phyloP scores from a whole-genome alignment of 2,113 vertebrate genomes.

The Eudyptes chrysolophus region DNA sequence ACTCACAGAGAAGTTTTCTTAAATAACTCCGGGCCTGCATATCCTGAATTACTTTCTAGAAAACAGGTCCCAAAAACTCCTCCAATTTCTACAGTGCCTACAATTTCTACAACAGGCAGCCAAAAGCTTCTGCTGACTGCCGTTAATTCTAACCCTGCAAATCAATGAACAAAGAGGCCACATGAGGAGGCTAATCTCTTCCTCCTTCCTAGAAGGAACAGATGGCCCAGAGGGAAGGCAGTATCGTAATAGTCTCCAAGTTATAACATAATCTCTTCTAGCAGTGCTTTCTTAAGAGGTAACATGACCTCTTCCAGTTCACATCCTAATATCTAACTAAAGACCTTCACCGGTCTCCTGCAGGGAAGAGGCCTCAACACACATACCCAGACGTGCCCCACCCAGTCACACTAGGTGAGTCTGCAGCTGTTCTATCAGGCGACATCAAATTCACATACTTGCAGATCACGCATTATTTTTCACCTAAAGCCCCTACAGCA shows the following conservation, averaged over 20 bases:
- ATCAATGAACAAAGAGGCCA: neutral
- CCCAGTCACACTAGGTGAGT: neutral
- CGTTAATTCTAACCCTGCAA: neutral
- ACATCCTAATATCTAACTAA: neutral
- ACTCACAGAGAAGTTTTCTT: neutral
- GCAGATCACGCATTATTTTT: rapidly evolving
- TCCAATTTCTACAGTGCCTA: neutral
- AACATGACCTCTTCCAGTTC: neutral
- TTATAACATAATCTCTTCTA: neutral
- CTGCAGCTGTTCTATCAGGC: neutral
- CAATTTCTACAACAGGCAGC: neutral
- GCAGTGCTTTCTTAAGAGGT: neutral
- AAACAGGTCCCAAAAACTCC: neutral
- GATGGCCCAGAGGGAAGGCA: neutral
- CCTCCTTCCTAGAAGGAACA: neutral
- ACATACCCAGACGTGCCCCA: neutral
- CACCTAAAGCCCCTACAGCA: neutral
- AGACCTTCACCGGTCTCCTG: neutral
- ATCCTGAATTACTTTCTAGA: neutral
- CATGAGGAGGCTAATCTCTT: neutral
- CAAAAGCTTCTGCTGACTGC: neutral
- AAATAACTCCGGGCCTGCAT: neutral
- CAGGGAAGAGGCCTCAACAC: neutral
- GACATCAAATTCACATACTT: rapidly evolving
- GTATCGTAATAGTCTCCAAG: neutral